Base-by-base conservation (phyloP, 92 coral and sea anemone genomes). In the Micromussa lordhowensis region DNA sequence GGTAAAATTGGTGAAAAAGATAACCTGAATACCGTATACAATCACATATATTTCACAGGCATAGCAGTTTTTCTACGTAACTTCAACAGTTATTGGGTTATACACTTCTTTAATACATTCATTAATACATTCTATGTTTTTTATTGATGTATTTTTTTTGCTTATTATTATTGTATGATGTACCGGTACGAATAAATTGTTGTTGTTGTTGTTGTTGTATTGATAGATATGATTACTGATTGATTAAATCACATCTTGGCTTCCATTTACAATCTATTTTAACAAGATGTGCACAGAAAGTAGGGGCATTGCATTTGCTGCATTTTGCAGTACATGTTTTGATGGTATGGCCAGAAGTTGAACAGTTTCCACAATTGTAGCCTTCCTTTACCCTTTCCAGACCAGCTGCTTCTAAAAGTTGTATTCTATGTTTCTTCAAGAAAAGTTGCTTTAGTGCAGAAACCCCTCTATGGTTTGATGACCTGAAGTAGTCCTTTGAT, bases 241-340 rank as follows among this genome's bases (percentile, higher is more conserved):
- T 35, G 71, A 90, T 86, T 16, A 64, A 26, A 17, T 22, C 22
- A 28, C 70, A 64, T 64, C 22, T 64, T 28, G 17, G 70, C 26
- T 17, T 26, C 70, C 32, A 64, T 28, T 64, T 64, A 17, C 8
- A 17, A 64, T 77, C 72, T 53, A 86, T 40, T 78, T 86, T 86
- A 16, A 36, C 84, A 66, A 86, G 85, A 12, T 49, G 54, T 12
- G 5, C 87, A 84, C 16, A 38, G n/a, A 4, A 24, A 82, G n/a
- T n/a, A n/a, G n/a, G n/a, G n/a, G n/a, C n/a, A n/a, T n/a, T n/a
- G n/a, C n/a, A n/a, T n/a, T n/a, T n/a, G n/a, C n/a, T n/a, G 72
- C 93, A 93, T 94, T 88, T 76, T 13, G 79, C 68, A 0, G 91
- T 32, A 73, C 96, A 94, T 59, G 96, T 94, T 55, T 89, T 91